phyloP scores from a whole-genome alignment of 2,113 vertebrate species.

The Cyprinodon brontotheroides region DNA sequence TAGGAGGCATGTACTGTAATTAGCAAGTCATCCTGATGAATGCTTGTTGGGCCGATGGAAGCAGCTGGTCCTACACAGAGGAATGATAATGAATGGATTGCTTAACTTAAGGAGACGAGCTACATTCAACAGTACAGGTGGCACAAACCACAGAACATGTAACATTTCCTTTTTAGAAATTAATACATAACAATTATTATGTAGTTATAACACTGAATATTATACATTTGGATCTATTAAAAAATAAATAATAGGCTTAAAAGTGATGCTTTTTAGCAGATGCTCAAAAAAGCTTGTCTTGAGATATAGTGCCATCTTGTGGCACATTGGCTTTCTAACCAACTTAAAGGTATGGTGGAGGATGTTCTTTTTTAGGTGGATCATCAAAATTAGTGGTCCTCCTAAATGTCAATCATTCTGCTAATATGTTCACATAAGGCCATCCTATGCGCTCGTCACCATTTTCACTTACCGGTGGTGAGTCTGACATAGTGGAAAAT shows the following conservation, averaged over 20 bases:
- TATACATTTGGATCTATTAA: not conserved
- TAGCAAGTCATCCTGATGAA: conserved; percentile 65
- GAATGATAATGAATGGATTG: conserved; percentile 79
- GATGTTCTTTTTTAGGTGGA: too few relatives aligned
- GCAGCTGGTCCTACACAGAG: conserved; percentile 69
- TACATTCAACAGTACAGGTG: conserved; percentile 52
- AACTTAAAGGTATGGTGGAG: not conserved
- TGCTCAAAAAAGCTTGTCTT: not conserved
- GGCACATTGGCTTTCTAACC: conserved; percentile 21
- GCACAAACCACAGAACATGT: conserved; percentile 1
- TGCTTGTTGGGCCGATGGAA: conserved; percentile 45
- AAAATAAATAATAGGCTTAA: not conserved
- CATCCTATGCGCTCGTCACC: too few relatives aligned
- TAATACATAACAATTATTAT: not conserved
- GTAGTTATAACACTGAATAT: not conserved
- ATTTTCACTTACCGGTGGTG: too few relatives aligned
- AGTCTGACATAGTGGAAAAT: too few relatives aligned
- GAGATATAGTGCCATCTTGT: conserved; percentile 46
- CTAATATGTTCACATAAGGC: too few relatives aligned
- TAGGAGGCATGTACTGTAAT: conserved; percentile 54
- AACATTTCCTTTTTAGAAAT: not conserved
- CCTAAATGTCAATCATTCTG: too few relatives aligned
- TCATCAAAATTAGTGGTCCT: too few relatives aligned
- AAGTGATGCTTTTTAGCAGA: not conserved
- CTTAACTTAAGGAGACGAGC: conserved; percentile 26